These are phyloP conservation scores for Ophioninae sp. DNA, from an alignment of 2,888 invertebrate genomes.

Conservation along the genomic window DNA sequence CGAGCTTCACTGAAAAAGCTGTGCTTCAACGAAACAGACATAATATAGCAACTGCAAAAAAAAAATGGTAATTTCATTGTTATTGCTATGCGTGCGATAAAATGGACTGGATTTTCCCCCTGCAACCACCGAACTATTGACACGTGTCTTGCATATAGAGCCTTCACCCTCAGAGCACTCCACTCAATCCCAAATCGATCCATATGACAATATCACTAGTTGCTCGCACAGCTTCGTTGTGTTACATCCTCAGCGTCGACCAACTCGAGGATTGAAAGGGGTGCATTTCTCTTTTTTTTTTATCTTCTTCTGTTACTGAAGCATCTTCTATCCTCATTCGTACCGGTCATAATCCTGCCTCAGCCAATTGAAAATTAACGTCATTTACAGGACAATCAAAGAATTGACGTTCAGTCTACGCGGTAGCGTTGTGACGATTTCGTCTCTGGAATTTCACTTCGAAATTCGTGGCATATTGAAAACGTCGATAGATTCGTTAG, in stretches of 20 bases:
- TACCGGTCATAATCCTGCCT: conserved; percentile 47
- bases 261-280: conserved; percentile 44
- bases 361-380: conserved; percentile 42
- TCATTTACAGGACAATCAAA: conserved; percentile 42
- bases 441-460: too few relatives aligned
- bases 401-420: conserved; percentile 5
- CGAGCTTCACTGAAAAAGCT: neutral
- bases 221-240: conserved; percentile 42
- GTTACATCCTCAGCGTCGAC: conserved; percentile 32
- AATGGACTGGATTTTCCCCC: conserved; percentile 14
- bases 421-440: too few relatives aligned
- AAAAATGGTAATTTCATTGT: neutral
- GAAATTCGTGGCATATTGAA: too few relatives aligned
- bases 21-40: neutral
- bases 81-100: neutral
- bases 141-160: conserved; percentile 47
- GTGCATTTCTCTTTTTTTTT: conserved; percentile 42
- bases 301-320: conserved; percentile 18
- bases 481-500: too few relatives aligned
- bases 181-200: conserved; percentile 38
- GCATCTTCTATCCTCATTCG: conserved; percentile 44
- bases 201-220: conserved; percentile 38
- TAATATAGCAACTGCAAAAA: neutral
- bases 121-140: conserved; percentile 41
- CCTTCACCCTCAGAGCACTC: conserved; percentile 41